Evolutionary conservation across 1,140 invertebrate genomes (phyloP), one percentile per base, ranked within the genome.

Genomic region (Whitmania pigra): DNA sequence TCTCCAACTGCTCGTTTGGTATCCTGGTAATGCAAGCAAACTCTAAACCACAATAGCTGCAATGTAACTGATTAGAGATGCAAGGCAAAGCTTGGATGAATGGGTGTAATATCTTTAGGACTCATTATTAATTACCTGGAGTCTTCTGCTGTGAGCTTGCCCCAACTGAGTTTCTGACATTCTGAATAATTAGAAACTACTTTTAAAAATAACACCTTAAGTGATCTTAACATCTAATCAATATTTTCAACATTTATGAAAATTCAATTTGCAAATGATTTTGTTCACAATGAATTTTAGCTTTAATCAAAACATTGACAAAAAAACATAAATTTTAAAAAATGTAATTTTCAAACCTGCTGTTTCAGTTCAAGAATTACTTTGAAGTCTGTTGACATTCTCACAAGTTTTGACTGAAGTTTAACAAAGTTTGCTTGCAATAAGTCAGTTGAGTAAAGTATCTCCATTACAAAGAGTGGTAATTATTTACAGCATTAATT

Each of bases 341-440:
- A 25, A 18, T 25, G 3, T 20, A 63, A 63, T 18, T 25, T 22
- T 25, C 57, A 25, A 63, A 31, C 57, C 57, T 63, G 57, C 29
- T 63, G 57, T 63, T n/a, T 63, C 22, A 93, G 89, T 87, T 94
- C 91, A 40, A 94, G 83, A 57, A 94, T 90, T 83, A 89, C 89
- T 84, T 97, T 95, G 79, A 98, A 99, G 80, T 95, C 91, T 76
- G 90, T 94, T 13, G 94, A 95, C 89, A 99, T 97, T 74, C 88
- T 89, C 36, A 93, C 95, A 75, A 99, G 83, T 82, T 96, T 93
- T 13, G 94, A 95, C 84, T 99, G 94, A 88, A 75, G 97, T 85
- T 2, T 96, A n/a, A 73, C 9, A 63, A 18, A 13, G 22, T 63
- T 18, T 25, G 29, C 22, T 63, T 25, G 22, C 22, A 63, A 63